Evolutionary conservation across 2,797 vertebrate genomes (phyloP), one percentile per base, ranked within the genome.

Genomic region (Rhynchotus rufescens): DNA sequence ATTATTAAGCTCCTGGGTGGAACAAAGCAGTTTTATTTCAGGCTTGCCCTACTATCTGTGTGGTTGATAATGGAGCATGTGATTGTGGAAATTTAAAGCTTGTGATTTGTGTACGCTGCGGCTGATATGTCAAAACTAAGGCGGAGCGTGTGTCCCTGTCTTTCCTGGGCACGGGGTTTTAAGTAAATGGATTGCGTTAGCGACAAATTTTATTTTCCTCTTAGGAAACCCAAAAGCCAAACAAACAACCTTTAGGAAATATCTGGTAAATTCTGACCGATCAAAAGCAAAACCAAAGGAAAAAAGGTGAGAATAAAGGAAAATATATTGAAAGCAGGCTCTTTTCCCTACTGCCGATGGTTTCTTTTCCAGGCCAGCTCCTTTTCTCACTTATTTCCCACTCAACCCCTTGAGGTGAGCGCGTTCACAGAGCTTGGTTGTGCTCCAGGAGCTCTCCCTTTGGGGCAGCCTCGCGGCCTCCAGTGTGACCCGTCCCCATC

Each of bases 21-120:
- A 95, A 96, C 61, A 95, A 97, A 88, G 30, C 40, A 32, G 47
- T 93, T 95, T 79, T 89, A 79, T 95, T 94, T 94, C 1, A 3
- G 77, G 59, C 82, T 90, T 86, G 54, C 72, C 66, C 71, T 52
- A 9, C 57, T 81, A 26, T 92, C 60, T 44, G 7, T 69, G 64
- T 81, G 73, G 80, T 17, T 93, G 93, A 92, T 88, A 95, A 95
- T 47, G 56, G 45, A 77, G 74, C 51, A 56, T 57, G 54, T 72
- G 65, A 77, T 26, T 75, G 80, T 72, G 54, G 52, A 85, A 78
- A 73, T 66, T 51, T 65, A 80, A 80, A 85, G 59, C 16, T 62
- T 61, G 16, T 44, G 45, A 77, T 72, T 66, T 77, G 16, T 75
- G 32, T 52, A 49, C 34, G 26, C 25, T 7, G 9, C 9, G 9